Evolutionary conservation across 2,797 vertebrate genomes (phyloP), one percentile per base, ranked within the genome.

Genomic region (Platyrinchus mystaceus): DNA sequence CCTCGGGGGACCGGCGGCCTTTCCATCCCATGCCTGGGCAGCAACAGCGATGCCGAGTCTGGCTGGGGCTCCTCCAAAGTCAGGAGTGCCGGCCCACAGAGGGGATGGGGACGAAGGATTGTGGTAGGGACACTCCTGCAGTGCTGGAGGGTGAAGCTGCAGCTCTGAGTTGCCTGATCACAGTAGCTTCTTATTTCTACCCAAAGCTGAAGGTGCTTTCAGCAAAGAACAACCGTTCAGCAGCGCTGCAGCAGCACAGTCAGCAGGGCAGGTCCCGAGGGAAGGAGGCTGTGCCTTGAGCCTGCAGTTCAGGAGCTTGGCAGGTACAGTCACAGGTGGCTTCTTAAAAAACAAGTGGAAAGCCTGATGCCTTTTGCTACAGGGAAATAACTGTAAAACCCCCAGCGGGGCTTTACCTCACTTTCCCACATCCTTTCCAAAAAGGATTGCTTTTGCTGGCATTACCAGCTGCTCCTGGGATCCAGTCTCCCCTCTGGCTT

Each of bases 241-340:
- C 18, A 21, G 26, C 1, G 14, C 2, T 41, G 63, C n/a, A 55
- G 55, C 18, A 21, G n/a, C 0, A 1, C 43, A 30, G 41, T 6
- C 47, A 58, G 44, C 34, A 27, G n/a, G 8, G 9, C 44, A 28
- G 11, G 6, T 58, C 41, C 70, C 12, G 26, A 27, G 53, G 53
- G 26, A 58, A 73, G 53, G 6, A 39, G 41, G n/a, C 26, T 58
- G 20, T 58, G 53, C 53, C 53, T 16, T 2, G 30, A 75, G 37
- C 43, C 52, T 60, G 18, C 4, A 5, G 9, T 41, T 55, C 52
- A 39, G 47, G 27, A 56, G 21, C 49, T 12, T 20, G 21, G 12
- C 10, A n/a, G 49, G n/a, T 34, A 41, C 37, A 39, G 36, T 7
- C 34, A 58, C 60, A 62, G n/a, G 56, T 11, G 28, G 30, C 37